Evolutionary conservation across 2,888 invertebrate species (phyloP).

Genomic region (Diadegma fenestrale): DNA sequence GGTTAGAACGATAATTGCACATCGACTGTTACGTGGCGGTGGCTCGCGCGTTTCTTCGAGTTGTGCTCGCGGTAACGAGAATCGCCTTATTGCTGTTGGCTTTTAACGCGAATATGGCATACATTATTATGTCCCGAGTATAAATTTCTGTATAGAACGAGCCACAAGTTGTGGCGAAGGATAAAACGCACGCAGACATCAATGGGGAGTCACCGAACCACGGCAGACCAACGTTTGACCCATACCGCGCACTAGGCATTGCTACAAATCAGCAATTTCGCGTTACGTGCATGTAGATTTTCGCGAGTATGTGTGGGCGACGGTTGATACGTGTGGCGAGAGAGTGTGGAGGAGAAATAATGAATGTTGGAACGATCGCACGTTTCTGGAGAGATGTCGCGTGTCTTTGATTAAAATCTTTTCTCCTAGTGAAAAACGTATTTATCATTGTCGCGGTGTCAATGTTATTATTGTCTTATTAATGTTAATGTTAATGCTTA

Average conservation of each 20-base stretch:
- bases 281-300: background rate
- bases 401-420: slow-evolving; percentile 13
- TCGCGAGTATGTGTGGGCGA: background rate
- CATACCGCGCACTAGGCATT: background rate
- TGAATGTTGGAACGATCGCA: slow-evolving; percentile 9
- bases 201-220: background rate
- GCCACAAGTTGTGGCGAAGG: background rate
- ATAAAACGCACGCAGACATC: slow-evolving; percentile 14
- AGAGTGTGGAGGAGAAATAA: background rate
- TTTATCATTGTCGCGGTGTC: background rate
- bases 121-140: slow-evolving; percentile 12
- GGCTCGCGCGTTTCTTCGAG: slow-evolving; percentile 64
- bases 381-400: slow-evolving; percentile 21
- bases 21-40: slow-evolving; percentile 62
- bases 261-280: slow-evolving; percentile 13
- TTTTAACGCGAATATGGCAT: slow-evolving; percentile 45
- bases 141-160: slow-evolving; percentile 7
- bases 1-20: slow-evolving; percentile 70
- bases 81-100: slow-evolving; percentile 59
- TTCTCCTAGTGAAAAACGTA: background rate
- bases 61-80: slow-evolving; percentile 65
- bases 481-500: background rate
- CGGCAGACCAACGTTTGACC: background rate
- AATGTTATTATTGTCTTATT: background rate
- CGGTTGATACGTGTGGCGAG: background rate